These are phyloP conservation scores for Sandelia bainsii DNA, from an alignment of 2,797 vertebrate species.

Conservation along the genomic window DNA sequence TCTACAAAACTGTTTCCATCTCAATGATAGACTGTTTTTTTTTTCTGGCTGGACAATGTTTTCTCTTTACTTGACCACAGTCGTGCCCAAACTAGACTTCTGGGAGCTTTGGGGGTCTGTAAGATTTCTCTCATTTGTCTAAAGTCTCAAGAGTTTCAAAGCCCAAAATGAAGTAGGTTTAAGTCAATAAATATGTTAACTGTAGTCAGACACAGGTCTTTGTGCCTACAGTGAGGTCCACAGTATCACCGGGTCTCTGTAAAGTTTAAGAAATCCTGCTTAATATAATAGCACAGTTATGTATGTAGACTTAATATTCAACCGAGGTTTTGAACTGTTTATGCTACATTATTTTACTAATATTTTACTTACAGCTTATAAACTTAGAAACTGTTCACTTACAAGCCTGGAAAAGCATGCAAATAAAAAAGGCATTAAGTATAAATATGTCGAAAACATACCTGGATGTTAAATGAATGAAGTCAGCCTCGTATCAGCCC, in stretches of 20 bases:
- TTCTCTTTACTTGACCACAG: constrained; percentile 12
- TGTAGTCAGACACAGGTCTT: not conserved
- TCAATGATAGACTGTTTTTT: not conserved
- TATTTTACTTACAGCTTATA: not conserved
- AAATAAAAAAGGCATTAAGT: not conserved
- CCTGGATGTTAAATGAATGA: constrained; percentile 64
- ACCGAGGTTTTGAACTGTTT: not conserved
- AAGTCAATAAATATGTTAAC: not conserved
- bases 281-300: not conserved
- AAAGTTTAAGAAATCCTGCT: not conserved
- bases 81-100: constrained; percentile 13
- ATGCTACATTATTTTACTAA: not conserved
- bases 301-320: not conserved
- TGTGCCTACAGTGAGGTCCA: not conserved
- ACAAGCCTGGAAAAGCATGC: not conserved
- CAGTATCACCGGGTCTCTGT: not conserved
- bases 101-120: constrained; percentile 3
- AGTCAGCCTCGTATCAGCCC: constrained; percentile 57
- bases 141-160: not conserved
- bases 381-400: too few species aligned
- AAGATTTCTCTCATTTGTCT: not conserved
- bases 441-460: constrained; percentile 22
- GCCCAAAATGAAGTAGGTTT: not conserved
- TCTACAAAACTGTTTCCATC: not conserved
- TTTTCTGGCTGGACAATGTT: not conserved